phyloP scores from a whole-genome alignment of 1,140 invertebrate genomes.

The Hermetia illucens region DNA sequence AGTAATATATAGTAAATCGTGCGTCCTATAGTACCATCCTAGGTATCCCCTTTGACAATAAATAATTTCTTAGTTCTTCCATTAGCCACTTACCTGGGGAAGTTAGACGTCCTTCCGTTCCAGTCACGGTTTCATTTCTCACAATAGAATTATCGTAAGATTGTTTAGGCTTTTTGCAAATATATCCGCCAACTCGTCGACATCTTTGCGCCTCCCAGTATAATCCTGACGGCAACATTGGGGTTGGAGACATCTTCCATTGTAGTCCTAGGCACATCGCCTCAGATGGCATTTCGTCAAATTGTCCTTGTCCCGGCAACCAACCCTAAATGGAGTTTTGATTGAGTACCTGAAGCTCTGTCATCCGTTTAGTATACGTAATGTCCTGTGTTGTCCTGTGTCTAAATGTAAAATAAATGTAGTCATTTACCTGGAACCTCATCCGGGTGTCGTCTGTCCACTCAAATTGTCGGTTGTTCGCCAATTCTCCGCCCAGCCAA shows the following conservation, averaged over 20 bases:
- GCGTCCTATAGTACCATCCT: too few species aligned
- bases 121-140: slow-evolving; percentile 34
- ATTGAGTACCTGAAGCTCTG: too few species aligned
- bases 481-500: slow-evolving; percentile 43
- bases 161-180: slow-evolving; percentile 36
- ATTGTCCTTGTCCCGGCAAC: slow-evolving; percentile 33
- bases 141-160: slow-evolving; percentile 20
- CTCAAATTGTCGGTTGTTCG: slow-evolving; percentile 28
- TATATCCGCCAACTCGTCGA: slow-evolving; percentile 43
- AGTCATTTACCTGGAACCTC: slow-evolving; percentile 31
- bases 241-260: slow-evolving; percentile 43
- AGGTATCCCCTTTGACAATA: too few species aligned
- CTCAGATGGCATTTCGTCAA: slow-evolving; percentile 17
- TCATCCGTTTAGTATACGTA: too few species aligned
- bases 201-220: slow-evolving; percentile 47
- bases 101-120: slow-evolving; percentile 31
- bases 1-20: too few species aligned
- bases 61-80: too few species aligned
- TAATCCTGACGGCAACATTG: slow-evolving; percentile 41
- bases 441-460: slow-evolving; percentile 46
- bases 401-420: too few species aligned
- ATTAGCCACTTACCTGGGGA: slow-evolving; percentile 15
- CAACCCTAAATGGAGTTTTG: slow-evolving; percentile 32
- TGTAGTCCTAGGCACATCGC: slow-evolving; percentile 40
- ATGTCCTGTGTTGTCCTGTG: too few species aligned